A percentile compares a stretch with the other conserved stretches of the same genome.
Evolutionary conservation across 2,888 invertebrate species (phyloP).

Genomic region (Crepidodera aurea): DNA sequence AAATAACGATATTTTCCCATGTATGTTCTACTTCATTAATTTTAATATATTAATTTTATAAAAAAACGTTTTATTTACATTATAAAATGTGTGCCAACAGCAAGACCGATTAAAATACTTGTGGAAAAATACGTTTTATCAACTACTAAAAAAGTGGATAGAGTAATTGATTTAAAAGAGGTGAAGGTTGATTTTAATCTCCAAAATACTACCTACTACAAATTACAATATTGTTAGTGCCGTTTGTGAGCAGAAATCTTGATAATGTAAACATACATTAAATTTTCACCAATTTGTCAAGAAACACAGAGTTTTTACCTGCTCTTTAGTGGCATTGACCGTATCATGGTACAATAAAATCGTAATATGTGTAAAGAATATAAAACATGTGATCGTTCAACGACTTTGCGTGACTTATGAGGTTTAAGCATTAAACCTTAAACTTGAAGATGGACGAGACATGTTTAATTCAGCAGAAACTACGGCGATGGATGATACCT

Average conservation of each 20-base stretch:
- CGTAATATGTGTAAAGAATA: conserved; percentile 44
- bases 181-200: too few species aligned
- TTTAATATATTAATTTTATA: not conserved
- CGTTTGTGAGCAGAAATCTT: too few species aligned
- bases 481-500: conserved; percentile 49
- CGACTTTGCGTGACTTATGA: conserved; percentile 53
- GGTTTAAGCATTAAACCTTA: conserved; percentile 55
- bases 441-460: conserved; percentile 52
- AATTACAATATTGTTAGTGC: not conserved
- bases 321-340: conserved; percentile 21
- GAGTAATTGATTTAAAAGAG: too few species aligned
- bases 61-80: too few species aligned
- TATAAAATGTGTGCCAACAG: too few species aligned
- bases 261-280: not conserved
- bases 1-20: not conserved
- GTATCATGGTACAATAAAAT: conserved; percentile 39
- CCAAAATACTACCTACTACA: too few species aligned
- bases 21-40: not conserved
- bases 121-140: too few species aligned
- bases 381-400: conserved; percentile 58
- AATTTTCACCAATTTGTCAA: not conserved
- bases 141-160: too few species aligned
- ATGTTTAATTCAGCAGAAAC: conserved; percentile 53
- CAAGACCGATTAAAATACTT: too few species aligned
- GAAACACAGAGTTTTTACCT: conserved; percentile 6